Evolutionary conservation across 2,113 vertebrate species (phyloP).

Genomic region (Dasyprocta punctata): DNA sequence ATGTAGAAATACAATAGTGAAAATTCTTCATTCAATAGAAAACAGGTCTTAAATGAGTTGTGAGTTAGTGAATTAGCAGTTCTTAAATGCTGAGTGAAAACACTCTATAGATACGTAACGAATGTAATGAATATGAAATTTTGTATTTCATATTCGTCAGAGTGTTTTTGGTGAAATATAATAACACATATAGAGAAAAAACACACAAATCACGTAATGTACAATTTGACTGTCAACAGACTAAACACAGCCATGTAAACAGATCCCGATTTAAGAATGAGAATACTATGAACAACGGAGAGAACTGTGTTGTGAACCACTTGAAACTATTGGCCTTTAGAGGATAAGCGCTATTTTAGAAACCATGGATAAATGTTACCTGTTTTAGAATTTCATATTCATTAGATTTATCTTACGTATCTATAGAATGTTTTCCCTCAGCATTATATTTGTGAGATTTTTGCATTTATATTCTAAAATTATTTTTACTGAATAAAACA

Average conservation of each 20-base stretch:
- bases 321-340: neutral
- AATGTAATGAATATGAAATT: too few species aligned
- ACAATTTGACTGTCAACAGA: neutral
- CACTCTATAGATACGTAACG: too few species aligned
- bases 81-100: too few species aligned
- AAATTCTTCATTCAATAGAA: neutral
- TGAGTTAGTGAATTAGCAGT: neutral
- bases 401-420: neutral
- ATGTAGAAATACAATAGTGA: neutral
- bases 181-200: neutral
- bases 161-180: neutral
- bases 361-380: neutral
- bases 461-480: neutral
- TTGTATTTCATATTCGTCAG: too few species aligned
- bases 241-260: neutral
- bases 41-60: neutral
- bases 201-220: neutral
- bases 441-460: neutral
- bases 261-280: neutral
- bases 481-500: neutral
- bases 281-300: neutral
- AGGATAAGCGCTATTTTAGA: neutral
- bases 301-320: neutral
- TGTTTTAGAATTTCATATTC: neutral
- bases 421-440: neutral